Evolutionary conservation across 2,797 vertebrate genomes (phyloP), one percentile per base, ranked within the genome.

Genomic region (Astyanax mexicanus): DNA sequence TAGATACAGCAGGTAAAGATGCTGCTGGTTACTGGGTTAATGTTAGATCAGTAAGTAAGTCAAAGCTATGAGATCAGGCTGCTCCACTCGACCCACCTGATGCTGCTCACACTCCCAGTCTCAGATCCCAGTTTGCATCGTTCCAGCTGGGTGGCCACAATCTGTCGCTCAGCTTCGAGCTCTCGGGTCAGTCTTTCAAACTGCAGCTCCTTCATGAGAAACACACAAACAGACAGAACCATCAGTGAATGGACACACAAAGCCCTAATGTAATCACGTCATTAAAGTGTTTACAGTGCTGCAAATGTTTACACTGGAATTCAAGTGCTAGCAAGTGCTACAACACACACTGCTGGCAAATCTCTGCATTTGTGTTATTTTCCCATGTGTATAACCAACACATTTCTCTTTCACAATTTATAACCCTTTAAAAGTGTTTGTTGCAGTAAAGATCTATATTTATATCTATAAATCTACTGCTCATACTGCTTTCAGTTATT

Each of bases 111-210:
- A 92, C 98, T 99, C 92, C 97, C 97, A 0, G 97, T 97, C 88
- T 99, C 97, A 80, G 98, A 98, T 89, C 97, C 98, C 81, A 99
- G 96, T 87, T 99, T 99, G 96, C 98, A 99, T 97, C 96, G 93
- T 94, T 99, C 98, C 93, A 99, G 93, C 81, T 99, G 98, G 94
- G 95, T 98, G 67, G 98, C 98, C 40, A 99, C 98, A 80, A 99
- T 99, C 87, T 99, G 98, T 83, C 97, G 95, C 85, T 99, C 98
- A 17, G 97, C 97, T 91, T 99, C 98, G 90, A 99, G 94, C 90
- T 99, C 98, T 90, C 98, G 93, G 83, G 98, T 99, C 90, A 99
- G 92, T 88, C 98, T 95, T 90, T 99, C 98, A 92, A 99, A 99
- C 88, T 99, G 98, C 86, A 99, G 88, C 86, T 99, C 97, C 98